Evolutionary conservation across 1,140 invertebrate genomes (phyloP).

Genomic region (Cyclina sinensis): DNA sequence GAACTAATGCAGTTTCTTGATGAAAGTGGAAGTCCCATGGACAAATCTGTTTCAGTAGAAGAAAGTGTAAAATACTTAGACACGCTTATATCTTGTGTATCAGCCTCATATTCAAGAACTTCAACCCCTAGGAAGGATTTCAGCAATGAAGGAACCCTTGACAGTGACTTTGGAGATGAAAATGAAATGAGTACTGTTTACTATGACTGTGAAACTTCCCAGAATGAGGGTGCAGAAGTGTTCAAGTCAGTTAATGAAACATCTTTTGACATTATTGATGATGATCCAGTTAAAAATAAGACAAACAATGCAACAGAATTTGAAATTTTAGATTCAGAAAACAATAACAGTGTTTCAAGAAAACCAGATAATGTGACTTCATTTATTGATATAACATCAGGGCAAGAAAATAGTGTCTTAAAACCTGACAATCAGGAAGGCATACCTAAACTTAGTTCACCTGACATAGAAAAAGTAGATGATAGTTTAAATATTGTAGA

Average conservation of each 20-base stretch:
- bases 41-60: slow-evolving; percentile 67
- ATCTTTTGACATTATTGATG: slow-evolving; percentile 73
- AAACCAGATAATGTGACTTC: slow-evolving; percentile 8
- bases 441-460: neutral
- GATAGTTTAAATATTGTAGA: slow-evolving; percentile 30
- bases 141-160: slow-evolving; percentile 23
- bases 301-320: slow-evolving; percentile 48
- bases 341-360: neutral
- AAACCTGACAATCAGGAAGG: neutral
- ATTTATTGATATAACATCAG: slow-evolving; percentile 71
- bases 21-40: slow-evolving; percentile 60
- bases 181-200: slow-evolving; percentile 64
- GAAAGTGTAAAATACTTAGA: slow-evolving; percentile 73
- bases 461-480: slow-evolving; percentile 10
- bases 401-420: neutral
- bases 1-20: slow-evolving; percentile 57
- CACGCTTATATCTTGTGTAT: slow-evolving; percentile 65
- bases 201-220: slow-evolving; percentile 62
- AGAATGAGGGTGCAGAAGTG: slow-evolving; percentile 15
- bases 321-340: slow-evolving; percentile 51
- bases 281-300: slow-evolving; percentile 36
- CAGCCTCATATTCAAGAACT: slow-evolving; percentile 44
- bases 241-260: slow-evolving; percentile 68
- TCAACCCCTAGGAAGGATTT: slow-evolving; percentile 59
- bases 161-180: slow-evolving; percentile 41